These are phyloP conservation scores for Takifugu bimaculatus DNA, from an alignment of 2,113 vertebrate genomes.

Conservation along the genomic window DNA sequence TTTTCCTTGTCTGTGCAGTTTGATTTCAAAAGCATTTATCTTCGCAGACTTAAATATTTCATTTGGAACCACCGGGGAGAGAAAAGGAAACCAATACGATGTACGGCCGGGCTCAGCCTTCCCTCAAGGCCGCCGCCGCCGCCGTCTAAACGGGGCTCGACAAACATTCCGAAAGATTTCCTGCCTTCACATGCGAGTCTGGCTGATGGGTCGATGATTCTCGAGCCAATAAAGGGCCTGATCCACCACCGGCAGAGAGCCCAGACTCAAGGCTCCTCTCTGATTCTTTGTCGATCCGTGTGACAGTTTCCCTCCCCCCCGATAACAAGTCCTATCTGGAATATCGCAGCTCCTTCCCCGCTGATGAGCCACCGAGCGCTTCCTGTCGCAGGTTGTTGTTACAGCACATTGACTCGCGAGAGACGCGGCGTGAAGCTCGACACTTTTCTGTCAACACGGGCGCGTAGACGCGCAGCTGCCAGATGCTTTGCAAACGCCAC, in stretches of 20 bases:
- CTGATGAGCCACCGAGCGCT: neutral
- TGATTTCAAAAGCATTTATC: too few species aligned
- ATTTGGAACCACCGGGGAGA: conserved; percentile 32
- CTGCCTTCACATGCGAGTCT: too few species aligned
- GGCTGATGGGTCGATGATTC: too few species aligned
- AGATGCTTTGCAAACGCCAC: conserved; percentile 11
- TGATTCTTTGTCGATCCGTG: too few species aligned
- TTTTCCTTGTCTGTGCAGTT: neutral
- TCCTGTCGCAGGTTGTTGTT: neutral
- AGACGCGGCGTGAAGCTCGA: conserved; percentile 16
- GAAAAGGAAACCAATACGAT: conserved; percentile 23
- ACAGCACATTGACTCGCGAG: neutral
- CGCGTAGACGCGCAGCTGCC: conserved; percentile 18
- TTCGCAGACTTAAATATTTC: conserved; percentile 44
- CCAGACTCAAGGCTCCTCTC: too few species aligned
- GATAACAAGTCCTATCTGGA: too few species aligned
- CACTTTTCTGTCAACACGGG: conserved; percentile 9
- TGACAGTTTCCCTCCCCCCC: too few species aligned
- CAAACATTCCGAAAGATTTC: too few species aligned
- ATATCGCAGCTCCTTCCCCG: neutral
- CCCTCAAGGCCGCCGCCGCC: too few species aligned
- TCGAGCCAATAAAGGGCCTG: too few species aligned
- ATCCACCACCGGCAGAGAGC: too few species aligned
- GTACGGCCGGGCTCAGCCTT: neutral
- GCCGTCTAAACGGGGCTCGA: too few species aligned